Base-by-base conservation (phyloP, 2,113 vertebrate species). In the Pterocles orientalis region DNA sequence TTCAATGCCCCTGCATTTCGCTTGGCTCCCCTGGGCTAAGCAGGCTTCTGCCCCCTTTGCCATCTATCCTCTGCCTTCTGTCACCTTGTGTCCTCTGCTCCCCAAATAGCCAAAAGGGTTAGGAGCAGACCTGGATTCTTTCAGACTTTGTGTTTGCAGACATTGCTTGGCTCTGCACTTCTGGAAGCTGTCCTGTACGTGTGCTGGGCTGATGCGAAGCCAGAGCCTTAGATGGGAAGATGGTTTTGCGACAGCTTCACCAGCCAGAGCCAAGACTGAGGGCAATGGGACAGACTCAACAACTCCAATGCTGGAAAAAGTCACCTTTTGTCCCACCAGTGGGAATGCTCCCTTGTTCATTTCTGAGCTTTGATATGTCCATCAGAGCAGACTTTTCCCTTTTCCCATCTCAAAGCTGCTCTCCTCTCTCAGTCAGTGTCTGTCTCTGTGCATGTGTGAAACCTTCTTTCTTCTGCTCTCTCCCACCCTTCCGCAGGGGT, bases 261-360 rank as follows among this genome's bases (percentile, higher is more conserved):
- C 90, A 96, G 92, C 39, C 95, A 85, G 83, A 72, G 57, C 1
- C 5, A 72, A 94, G 91, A 33, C 92, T 71, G 69, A 91, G 83
- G 69, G 62, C 66, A 33, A 41, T 0, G 9, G 80, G 77, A 88
- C 76, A 95, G 94, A 95, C 94, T 69, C 80, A 39, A 77, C 0
- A 83, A 80, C 96, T 96, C 94, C 91, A 54, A 36, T 91, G 73
- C 57, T 2, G 1, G n/a, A 39, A 39, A 26, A 87, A 91, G 54
- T 57, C 91, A 89, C 95, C 88, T 95, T 93, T 93, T 97, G 86
- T 94, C 66, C 86, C 73, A 39, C 54, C 8, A 0, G 72, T 72
- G 91, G 77, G 86, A 89, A 66, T 0, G 5, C 13, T 92, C 29
- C 86, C 28, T 65, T 3, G 4, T 36, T 62, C 61, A 20, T 69